Percentiles rank a stretch among this genome's conserved stretches.
phyloP scores from a whole-genome alignment of 2,888 invertebrate species.

The Agonum fuliginosum region DNA sequence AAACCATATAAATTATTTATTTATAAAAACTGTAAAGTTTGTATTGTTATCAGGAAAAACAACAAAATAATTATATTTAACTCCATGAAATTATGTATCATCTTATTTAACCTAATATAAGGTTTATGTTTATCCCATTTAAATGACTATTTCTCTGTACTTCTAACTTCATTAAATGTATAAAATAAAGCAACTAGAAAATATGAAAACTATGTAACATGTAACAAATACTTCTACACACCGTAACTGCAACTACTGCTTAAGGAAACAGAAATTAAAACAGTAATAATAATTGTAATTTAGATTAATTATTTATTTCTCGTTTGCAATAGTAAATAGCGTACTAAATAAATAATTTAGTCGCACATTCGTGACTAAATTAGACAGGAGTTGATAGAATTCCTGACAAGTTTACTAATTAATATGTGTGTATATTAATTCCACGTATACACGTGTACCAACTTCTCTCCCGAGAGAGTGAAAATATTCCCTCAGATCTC shows the following conservation, averaged over 20 bases:
- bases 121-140: too few species aligned
- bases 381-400: conserved; percentile 26
- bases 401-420: conserved; percentile 42
- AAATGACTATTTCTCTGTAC: too few species aligned
- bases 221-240: too few species aligned
- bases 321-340: neutral
- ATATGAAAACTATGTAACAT: too few species aligned
- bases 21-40: too few species aligned
- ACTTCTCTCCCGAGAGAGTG: neutral
- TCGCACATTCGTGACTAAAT: conserved; percentile 25
- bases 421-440: conserved; percentile 29
- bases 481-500: neutral
- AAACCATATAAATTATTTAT: too few species aligned
- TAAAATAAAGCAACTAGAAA: too few species aligned
- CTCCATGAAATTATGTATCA: too few species aligned
- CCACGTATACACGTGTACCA: conserved; percentile 13
- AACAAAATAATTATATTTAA: too few species aligned
- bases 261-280: neutral
- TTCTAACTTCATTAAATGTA: too few species aligned
- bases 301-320: neutral
- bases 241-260: neutral
- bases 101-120: too few species aligned
- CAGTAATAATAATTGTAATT: neutral
- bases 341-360: conserved; percentile 25
- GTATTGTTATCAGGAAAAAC: too few species aligned